phyloP scores from a whole-genome alignment of 2,797 vertebrate genomes.

The Lepilemur septentrionalis region DNA sequence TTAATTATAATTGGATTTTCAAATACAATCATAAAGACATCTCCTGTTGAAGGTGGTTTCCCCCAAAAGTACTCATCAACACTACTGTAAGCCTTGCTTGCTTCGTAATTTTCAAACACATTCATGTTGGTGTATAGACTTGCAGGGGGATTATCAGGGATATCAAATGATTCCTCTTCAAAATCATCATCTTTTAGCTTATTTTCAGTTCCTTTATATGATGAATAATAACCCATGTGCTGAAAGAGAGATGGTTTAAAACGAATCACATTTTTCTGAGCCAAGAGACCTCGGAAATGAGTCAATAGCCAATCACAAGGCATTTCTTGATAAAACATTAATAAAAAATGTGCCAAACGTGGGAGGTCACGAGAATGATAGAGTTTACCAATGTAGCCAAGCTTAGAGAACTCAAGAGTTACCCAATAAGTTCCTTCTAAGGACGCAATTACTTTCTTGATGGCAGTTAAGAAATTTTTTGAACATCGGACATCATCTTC shows the following conservation, averaged over 20 bases:
- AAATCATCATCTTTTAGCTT: conserved; percentile 98
- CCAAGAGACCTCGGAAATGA: conserved; percentile 94
- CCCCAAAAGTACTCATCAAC: conserved; percentile 98
- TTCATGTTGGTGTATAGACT: conserved; percentile 96
- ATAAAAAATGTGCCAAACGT: conserved; percentile 95
- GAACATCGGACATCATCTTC: conserved; percentile 98
- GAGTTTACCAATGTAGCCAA: conserved; percentile 98
- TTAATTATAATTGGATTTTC: conserved; percentile 93
- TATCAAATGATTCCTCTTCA: conserved; percentile 96
- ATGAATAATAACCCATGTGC: conserved; percentile 99
- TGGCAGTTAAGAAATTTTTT: conserved; percentile 94
- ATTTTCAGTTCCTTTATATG: conserved; percentile 97
- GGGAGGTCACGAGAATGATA: conserved; percentile 97
- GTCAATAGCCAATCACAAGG: conserved; percentile 98
- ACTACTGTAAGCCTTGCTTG: conserved; percentile 95
- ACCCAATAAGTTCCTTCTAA: conserved; percentile 97
- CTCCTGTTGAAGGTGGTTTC: conserved; percentile 93
- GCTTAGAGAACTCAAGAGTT: conserved; percentile 98
- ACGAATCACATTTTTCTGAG: conserved; percentile 97
- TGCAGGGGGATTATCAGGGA: conserved; percentile 97
- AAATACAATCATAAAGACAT: conserved; percentile 94
- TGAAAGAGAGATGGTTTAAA: conserved; percentile 99
- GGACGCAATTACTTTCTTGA: conserved; percentile 98
- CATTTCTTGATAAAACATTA: conserved; percentile 99
- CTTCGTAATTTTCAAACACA: conserved; percentile 96